These are phyloP conservation scores for Paramuricea clavata DNA, from an alignment of 92 coral and sea anemone genomes.

Conservation along the genomic window DNA sequence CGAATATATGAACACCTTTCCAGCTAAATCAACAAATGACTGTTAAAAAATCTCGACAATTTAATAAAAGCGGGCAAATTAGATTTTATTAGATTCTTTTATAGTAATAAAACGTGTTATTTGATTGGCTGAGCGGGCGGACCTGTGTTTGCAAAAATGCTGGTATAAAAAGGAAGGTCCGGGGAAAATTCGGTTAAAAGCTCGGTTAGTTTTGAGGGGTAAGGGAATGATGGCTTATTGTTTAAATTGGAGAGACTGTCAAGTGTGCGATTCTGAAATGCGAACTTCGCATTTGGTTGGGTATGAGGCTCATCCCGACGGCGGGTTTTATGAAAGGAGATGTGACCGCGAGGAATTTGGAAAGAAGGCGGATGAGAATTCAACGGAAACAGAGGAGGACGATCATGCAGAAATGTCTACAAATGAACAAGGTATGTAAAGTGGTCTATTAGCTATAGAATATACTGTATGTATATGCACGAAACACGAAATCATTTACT, in stretches of 20 bases:
- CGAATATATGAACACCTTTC: constrained; percentile 26
- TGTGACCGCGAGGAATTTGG: neutral
- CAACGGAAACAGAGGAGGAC: neutral
- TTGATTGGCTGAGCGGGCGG: constrained; percentile 9
- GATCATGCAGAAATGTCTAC: neutral
- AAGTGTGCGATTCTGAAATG: neutral
- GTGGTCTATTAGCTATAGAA: too few species aligned
- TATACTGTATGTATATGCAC: too few species aligned
- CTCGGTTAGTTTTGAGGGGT: neutral
- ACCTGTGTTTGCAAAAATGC: neutral
- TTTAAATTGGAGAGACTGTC: neutral
- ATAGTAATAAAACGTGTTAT: neutral
- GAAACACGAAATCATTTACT: too few species aligned
- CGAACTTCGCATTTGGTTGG: neutral
- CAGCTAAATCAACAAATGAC: constrained; percentile 24
- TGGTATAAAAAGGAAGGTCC: neutral
- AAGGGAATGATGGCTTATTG: neutral
- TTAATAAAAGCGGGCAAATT: constrained; percentile 14
- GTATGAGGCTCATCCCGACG: neutral
- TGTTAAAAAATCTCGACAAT: constrained; percentile 12
- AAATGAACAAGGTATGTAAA: neutral
- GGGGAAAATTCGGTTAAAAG: neutral
- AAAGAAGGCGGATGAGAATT: neutral
- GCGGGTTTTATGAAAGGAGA: neutral
- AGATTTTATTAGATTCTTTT: constrained; percentile 11